These are phyloP conservation scores for Lithobates pipiens DNA, from an alignment of 2,797 vertebrate species.

Conservation along the genomic window DNA sequence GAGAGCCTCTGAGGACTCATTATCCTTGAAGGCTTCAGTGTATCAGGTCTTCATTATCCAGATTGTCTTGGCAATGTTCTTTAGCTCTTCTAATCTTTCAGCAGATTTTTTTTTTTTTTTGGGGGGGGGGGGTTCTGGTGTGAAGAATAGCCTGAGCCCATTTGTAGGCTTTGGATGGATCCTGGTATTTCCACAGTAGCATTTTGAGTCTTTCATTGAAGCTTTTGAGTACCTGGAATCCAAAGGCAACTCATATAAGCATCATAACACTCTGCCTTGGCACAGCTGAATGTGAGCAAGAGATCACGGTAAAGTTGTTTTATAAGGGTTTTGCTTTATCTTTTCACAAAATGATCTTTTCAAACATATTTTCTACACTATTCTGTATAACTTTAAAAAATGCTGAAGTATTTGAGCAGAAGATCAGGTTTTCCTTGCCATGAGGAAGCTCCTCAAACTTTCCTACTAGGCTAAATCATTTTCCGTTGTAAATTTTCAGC, in stretches of 20 bases:
- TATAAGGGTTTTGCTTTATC: too few species aligned
- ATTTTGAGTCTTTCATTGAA: background rate
- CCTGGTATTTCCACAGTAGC: background rate
- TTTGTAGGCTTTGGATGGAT: background rate
- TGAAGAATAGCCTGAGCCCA: background rate
- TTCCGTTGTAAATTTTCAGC: too few species aligned
- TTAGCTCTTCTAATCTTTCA: background rate
- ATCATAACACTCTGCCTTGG: too few species aligned
- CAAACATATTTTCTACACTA: too few species aligned
- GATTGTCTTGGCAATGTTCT: conserved; percentile 8
- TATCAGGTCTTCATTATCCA: conserved; percentile 12
- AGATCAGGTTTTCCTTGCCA: background rate
- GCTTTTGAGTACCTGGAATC: background rate
- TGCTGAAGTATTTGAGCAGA: too few species aligned
- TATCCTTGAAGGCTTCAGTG: conserved; percentile 61
- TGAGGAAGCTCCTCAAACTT: too few species aligned
- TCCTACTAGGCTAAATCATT: background rate
- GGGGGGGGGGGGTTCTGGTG: background rate
- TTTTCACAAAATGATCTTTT: too few species aligned
- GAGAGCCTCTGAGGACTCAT: background rate
- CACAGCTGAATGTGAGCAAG: too few species aligned
- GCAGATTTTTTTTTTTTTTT: background rate
- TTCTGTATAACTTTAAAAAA: too few species aligned
- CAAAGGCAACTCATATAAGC: background rate
- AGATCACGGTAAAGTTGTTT: too few species aligned